These are phyloP conservation scores for Brachionichthys hirsutus DNA, from an alignment of 2,113 vertebrate species.

Conservation along the genomic window DNA sequence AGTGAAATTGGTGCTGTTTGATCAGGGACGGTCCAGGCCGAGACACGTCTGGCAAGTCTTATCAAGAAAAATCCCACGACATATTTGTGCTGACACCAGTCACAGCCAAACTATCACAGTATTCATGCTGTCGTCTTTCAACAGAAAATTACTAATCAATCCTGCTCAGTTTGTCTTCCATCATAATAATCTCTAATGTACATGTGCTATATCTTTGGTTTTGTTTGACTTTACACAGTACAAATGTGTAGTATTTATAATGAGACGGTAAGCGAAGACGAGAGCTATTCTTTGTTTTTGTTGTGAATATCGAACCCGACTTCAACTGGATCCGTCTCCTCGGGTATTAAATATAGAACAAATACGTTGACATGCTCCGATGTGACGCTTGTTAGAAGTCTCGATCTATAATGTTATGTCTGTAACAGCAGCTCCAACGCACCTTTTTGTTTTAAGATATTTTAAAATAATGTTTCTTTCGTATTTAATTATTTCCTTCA, in stretches of 20 bases:
- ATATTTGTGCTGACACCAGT: slow-evolving; percentile 44
- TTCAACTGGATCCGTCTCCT: no score
- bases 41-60: slow-evolving; percentile 48
- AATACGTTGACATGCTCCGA: no score
- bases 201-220: slow-evolving; percentile 23
- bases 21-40: slow-evolving; percentile 40
- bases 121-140: slow-evolving; percentile 70
- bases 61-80: slow-evolving; percentile 53
- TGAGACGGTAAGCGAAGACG: slow-evolving; percentile 23
- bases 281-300: slow-evolving; percentile 41
- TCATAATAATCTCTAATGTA: slow-evolving; percentile 62
- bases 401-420: no score
- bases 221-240: slow-evolving; percentile 49
- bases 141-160: slow-evolving; percentile 50
- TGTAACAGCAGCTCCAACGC: no score
- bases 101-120: slow-evolving; percentile 62
- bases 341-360: no score
- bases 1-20: slow-evolving; percentile 45
- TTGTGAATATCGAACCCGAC: no score
- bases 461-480: no score
- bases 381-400: no score
- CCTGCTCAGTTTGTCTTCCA: slow-evolving; percentile 23
- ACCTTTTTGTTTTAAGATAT: no score
- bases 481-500: no score
- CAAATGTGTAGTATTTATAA: slow-evolving; percentile 58